These are phyloP conservation scores for Galerucella nymphaeae DNA, from an alignment of 2,888 invertebrate species.

Conservation along the genomic window DNA sequence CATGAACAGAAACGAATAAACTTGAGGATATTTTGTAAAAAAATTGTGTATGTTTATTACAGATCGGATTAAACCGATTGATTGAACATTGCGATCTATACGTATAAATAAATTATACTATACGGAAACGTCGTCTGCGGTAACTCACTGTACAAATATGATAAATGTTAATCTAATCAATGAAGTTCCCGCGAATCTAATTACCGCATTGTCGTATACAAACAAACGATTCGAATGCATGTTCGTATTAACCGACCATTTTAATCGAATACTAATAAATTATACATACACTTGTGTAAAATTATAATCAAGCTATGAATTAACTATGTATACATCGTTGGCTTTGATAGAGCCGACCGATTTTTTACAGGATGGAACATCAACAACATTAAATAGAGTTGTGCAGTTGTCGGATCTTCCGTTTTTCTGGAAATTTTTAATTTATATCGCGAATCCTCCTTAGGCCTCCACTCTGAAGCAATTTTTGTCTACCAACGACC, in stretches of 20 bases:
- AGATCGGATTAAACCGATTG: too few species aligned
- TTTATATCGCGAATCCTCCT: too few species aligned
- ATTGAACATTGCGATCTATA: background rate
- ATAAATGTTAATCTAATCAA: constrained; percentile 28
- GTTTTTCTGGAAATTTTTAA: too few species aligned
- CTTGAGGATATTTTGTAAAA: too few species aligned
- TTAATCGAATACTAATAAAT: constrained; percentile 30
- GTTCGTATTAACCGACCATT: constrained; percentile 21
- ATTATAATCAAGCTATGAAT: constrained; percentile 18
- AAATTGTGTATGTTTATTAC: too few species aligned
- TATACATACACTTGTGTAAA: constrained; percentile 19
- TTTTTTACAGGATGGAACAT: background rate
- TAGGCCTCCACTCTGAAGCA: too few species aligned
- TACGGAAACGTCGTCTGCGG: background rate
- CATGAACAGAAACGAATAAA: too few species aligned
- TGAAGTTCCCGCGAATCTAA: constrained; percentile 17
- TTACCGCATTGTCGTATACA: constrained; percentile 27
- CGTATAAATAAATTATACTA: background rate
- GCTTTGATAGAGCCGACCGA: background rate
- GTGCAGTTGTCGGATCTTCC: too few species aligned
- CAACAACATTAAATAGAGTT: too few species aligned
- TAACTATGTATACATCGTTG: constrained; percentile 3
- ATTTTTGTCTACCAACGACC: too few species aligned
- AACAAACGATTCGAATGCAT: constrained; percentile 29
- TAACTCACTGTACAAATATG: constrained; percentile 4